Base-by-base conservation (phyloP, 2,113 vertebrate species). In the Heterotilapia buettikoferi region DNA sequence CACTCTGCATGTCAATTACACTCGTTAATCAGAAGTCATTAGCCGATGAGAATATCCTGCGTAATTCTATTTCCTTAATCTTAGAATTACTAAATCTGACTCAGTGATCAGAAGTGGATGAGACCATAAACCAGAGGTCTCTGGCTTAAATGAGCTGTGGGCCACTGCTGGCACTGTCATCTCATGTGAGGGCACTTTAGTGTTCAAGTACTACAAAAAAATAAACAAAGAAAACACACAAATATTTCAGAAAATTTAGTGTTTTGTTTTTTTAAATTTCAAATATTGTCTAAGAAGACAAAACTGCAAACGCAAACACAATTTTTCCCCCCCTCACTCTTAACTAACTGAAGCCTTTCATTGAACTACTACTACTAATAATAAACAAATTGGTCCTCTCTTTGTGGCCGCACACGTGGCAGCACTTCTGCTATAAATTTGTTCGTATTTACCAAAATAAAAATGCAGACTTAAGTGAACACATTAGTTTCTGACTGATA, bases 61-160 rank as follows among this genome's bases (percentile, higher is more conserved):
- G 0, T 45, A 3, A 47, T 73, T 45, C 68, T 7, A 26, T 0
- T 73, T 73, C 11, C 8, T 18, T 10, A 47, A 1, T 45, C 38
- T 26, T 26, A 73, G 40, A 45, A 73, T 18, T 6, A 26, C 21
- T 16, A 26, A 73, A 73, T 26, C 5, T 4, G 47, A 50, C 50
- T 52, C 50, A 24, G 24, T 24, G 24, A 24, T 24, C 24, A 24
- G 8, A 26, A 73, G 13, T 29, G 21, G 24, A 3, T 45, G 40
- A 29, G 40, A 73, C 3, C 40, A 11, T 66, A 66, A 66, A 66
- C 6, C n/a, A 68, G 29, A 10, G 18, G 10, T 36, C 4, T 66
- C 61, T 36, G 31, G 18, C 0, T 36, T 66, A 66, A 36, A 36
- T 36, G 61, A 36, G 61, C 61, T 0, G 1, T 12, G 61, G 18